Evolutionary conservation across 1,140 invertebrate species (phyloP), one percentile per base, ranked within the genome.

Genomic region (Drosophila ogumai): DNA sequence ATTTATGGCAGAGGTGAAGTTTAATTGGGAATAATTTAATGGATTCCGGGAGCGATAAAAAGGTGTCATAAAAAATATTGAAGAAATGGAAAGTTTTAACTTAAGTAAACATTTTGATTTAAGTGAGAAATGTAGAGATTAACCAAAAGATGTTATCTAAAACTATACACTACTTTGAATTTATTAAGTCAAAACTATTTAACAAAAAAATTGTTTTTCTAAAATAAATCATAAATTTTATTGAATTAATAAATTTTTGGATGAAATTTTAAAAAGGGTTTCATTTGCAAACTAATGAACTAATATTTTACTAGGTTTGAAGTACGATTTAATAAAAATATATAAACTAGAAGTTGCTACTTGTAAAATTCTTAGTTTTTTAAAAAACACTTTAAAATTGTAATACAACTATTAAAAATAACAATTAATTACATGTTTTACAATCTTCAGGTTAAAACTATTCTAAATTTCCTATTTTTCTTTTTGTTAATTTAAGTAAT

Each of bases 1-100:
- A 76, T 75, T 71, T 50, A 41, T 34, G 7, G 50, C 67, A 32
- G 12, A 41, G 32, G 54, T 43, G 28, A 68, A 32, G 32, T 46
- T 57, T 56, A 41, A 47, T 57, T 41, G 40, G 41, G 3, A 1
- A 67, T 28, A 49, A 49, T 32, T 52, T 7, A 38, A 71, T 69
- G 8, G 13, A 52, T 43, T 68, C 65, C 46, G 60, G 46, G 15
- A 17, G 13, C 19, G 8, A 66, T 49, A 12, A 15, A 32, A 17
- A 40, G 41, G 5, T 32, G 38, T 19, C 41, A 44, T 28, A 19
- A 44, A 65, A 31, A 43, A 7, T 25, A 22, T 54, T 36, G 15
- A 36, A n/a, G 19, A 61, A 38, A 61, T 17, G 13, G 38, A 34
- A 66, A 47, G 63, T 28, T 10, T 34, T 6, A 7, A 15, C 7